These are phyloP conservation scores for Tiaroga cobitis DNA, from an alignment of 2,797 vertebrate genomes.

Conservation along the genomic window DNA sequence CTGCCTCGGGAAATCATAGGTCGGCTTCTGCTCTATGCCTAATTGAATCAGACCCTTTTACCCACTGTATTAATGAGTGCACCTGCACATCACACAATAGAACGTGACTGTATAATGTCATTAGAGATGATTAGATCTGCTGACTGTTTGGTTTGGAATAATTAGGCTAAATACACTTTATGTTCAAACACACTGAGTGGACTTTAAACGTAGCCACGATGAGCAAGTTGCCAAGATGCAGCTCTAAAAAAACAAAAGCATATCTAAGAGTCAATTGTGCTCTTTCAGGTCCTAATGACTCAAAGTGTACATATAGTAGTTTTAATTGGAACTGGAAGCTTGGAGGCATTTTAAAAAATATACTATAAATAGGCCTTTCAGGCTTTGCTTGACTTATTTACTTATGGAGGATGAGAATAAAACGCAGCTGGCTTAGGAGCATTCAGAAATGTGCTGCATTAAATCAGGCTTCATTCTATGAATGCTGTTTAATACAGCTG, in stretches of 20 bases:
- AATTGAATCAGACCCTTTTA: slow-evolving; percentile 64
- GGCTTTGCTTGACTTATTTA: slow-evolving; percentile 11
- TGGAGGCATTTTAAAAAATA: neutral
- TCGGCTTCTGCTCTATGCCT: slow-evolving; percentile 58
- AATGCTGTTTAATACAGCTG: neutral
- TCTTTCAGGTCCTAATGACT: neutral
- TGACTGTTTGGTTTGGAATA: slow-evolving; percentile 59
- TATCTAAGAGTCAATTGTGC: neutral
- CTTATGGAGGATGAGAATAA: neutral
- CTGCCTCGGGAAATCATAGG: slow-evolving; percentile 64
- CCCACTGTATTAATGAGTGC: slow-evolving; percentile 61
- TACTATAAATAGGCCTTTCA: neutral
- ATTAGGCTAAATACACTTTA: slow-evolving; percentile 50
- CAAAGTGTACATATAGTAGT: neutral
- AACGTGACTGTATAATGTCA: slow-evolving; percentile 63
- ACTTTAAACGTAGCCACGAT: slow-evolving; percentile 3
- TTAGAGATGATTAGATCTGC: slow-evolving; percentile 72
- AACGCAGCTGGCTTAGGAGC: neutral
- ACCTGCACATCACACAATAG: slow-evolving; percentile 67
- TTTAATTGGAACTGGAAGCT: neutral
- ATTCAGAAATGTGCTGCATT: neutral
- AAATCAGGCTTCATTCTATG: slow-evolving; percentile 10
- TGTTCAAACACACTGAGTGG: slow-evolving; percentile 19
- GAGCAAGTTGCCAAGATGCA: slow-evolving; percentile 12
- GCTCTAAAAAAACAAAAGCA: neutral